phyloP scores from a whole-genome alignment of 2,797 vertebrate genomes.

The Halcyon smyrnensis region DNA sequence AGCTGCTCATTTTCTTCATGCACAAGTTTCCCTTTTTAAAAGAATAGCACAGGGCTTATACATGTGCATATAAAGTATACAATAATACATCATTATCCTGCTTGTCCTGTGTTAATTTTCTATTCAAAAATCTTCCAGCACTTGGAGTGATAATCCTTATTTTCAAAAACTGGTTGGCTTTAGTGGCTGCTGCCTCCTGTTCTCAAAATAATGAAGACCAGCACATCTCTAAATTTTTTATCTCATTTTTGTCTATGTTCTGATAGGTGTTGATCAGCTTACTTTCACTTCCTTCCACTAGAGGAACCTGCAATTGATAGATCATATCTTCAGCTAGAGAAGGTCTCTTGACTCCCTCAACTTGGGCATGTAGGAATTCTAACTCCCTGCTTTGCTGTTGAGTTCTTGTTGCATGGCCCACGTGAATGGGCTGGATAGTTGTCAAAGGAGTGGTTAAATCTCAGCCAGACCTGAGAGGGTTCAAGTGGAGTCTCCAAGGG shows the following conservation, averaged over 20 bases:
- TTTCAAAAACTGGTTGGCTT: background rate
- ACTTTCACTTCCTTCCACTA: background rate
- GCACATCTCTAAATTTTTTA: background rate
- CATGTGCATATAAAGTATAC: background rate
- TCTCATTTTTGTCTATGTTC: background rate
- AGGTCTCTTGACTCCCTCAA: background rate
- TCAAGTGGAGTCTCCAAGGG: background rate
- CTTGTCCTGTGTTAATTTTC: background rate
- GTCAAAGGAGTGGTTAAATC: background rate
- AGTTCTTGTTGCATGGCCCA: fast-evolving
- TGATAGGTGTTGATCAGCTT: background rate
- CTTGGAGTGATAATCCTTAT: background rate
- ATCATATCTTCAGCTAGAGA: background rate
- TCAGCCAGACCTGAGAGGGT: background rate
- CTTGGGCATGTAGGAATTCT: background rate
- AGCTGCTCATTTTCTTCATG: background rate
- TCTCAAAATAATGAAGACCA: background rate
- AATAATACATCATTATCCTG: background rate
- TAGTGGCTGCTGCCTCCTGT: background rate
- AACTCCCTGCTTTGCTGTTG: background rate
- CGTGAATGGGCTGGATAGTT: background rate
- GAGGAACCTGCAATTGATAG: background rate
- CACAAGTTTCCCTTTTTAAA: background rate
- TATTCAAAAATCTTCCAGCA: background rate
- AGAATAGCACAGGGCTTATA: background rate